These are phyloP conservation scores for Misgurnus mizolepis DNA, from an alignment of 2,113 vertebrate genomes.

Conservation along the genomic window DNA sequence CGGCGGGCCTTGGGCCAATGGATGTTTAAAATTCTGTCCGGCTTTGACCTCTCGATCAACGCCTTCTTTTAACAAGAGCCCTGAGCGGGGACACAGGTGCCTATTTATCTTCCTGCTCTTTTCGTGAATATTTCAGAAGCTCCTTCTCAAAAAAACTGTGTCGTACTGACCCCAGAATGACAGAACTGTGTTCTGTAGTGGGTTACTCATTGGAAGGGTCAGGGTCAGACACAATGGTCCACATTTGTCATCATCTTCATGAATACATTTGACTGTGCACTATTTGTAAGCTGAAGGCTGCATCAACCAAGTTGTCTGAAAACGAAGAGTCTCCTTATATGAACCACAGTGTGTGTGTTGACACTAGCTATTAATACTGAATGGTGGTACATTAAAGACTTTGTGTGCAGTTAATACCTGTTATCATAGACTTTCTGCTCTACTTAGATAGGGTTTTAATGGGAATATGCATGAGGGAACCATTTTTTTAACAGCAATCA, in stretches of 20 bases:
- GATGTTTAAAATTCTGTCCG: slow-evolving; percentile 73
- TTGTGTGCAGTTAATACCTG: not conserved
- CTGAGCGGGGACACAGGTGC: slow-evolving; percentile 57
- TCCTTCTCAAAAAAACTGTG: slow-evolving; percentile 52
- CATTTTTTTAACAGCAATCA: not conserved
- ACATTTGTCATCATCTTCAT: slow-evolving; percentile 32
- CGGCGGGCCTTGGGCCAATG: slow-evolving; percentile 53
- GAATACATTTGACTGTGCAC: slow-evolving; percentile 32
- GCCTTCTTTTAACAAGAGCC: slow-evolving; percentile 55
- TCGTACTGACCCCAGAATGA: slow-evolving; percentile 53
- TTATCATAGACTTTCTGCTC: not conserved
- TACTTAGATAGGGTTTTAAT: not conserved
- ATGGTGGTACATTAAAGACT: slow-evolving; percentile 1
- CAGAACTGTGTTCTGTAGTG: slow-evolving; percentile 28
- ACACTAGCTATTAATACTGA: slow-evolving; percentile 6
- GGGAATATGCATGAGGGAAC: not conserved
- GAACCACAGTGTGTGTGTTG: slow-evolving; percentile 17
- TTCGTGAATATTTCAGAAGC: slow-evolving; percentile 67
- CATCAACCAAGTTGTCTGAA: not conserved
- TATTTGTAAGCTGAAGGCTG: slow-evolving; percentile 31
- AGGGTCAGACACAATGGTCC: slow-evolving; percentile 4
- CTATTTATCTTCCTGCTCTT: slow-evolving; percentile 66
- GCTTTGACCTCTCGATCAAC: slow-evolving; percentile 73
- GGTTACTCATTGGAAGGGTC: slow-evolving; percentile 3
- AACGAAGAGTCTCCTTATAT: slow-evolving; percentile 28